Conservation (phyloP, 2,113 vertebrate species). For the Forbesichthys agassizii region DNA sequence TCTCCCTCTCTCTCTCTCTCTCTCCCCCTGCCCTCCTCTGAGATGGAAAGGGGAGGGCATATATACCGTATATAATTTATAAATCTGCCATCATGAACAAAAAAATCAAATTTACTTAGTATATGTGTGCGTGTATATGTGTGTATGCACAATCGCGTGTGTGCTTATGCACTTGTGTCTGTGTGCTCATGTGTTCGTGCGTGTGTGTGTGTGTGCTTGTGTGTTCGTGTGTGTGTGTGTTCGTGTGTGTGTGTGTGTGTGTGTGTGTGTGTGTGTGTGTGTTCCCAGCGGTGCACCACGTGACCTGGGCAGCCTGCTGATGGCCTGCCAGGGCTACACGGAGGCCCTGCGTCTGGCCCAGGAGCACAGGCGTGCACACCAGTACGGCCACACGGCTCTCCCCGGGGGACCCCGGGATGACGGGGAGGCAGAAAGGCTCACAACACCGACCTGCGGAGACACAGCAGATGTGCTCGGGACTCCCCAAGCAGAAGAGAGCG, state of each 20-base stretch:
- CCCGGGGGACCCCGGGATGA: constrained; percentile 21
- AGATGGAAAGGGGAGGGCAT: too few species aligned
- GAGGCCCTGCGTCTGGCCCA: constrained; percentile 80
- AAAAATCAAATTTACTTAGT: too few species aligned
- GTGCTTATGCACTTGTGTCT: too few species aligned
- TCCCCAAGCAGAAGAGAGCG: neutral
- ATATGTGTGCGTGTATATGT: too few species aligned
- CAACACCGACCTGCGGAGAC: constrained; percentile 1
- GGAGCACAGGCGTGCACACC: constrained; percentile 82
- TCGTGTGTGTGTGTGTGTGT: neutral
- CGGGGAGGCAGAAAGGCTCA: neutral
- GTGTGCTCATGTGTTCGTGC: neutral
- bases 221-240: too few species aligned
- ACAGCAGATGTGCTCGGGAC: constrained; percentile 43
- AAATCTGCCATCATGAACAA: too few species aligned
- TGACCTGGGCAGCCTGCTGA: constrained; percentile 55
- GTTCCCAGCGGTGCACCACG: constrained; percentile 65
- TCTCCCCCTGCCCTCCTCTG: too few species aligned
- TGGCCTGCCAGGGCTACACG: constrained; percentile 70
- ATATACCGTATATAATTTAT: too few species aligned
- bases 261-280: constrained; percentile 6
- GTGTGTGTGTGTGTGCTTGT: too few species aligned
- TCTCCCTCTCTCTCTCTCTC: too few species aligned
- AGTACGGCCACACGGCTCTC: constrained; percentile 66
- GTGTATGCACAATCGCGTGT: too few species aligned